Evolutionary conservation across 2,888 invertebrate genomes (phyloP), one percentile per base, ranked within the genome.

Genomic region (Cordylochernes scorpioides): DNA sequence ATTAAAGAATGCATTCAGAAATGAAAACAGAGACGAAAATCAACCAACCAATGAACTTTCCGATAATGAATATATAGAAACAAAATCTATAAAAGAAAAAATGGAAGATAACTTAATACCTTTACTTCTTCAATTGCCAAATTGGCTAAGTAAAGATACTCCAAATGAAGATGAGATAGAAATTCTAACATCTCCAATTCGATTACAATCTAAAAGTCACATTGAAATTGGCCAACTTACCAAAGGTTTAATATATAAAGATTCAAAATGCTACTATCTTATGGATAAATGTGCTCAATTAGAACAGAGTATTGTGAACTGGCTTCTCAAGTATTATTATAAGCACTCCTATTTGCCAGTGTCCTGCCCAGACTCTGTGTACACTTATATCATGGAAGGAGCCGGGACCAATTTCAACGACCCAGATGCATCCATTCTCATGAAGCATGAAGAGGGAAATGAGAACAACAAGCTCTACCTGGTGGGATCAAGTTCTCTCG

Each of bases 401-500:
- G 15, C 26, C n/a, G 35, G 35, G 6, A 19, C 3, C 5, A 30
- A 35, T 17, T 32, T 32, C 8, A 18, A 27, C 16, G 29, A 32
- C 4, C 6, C 5, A 15, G 15, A 22, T 13, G 27, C 30, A 15
- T 27, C 25, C 12, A 63, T 34, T 59, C 61, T 32, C 58, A 61
- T 25, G 61, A 65, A 28, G 51, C 29, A 61, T 8, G 55, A 62
- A 25, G 52, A 57, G 1, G 55, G 55, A 25, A 38, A 47, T 29
- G 52, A 60, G 22, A 50, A 65, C 5, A 68, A 62, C 45, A 57
- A 62, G 1, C 54, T 74, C 19, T 72, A 73, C 53, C 56, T 82
- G 18, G 65, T 67, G 1, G 82, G 80, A 1, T 67, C 68, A 25
- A 68, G 67, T 0, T 69, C 72, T 13, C 53, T 77, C 8, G 58